Evolutionary conservation across 2,888 invertebrate genomes (phyloP), one percentile per base, ranked within the genome.

Genomic region (Ormyrus nitidulus): DNA sequence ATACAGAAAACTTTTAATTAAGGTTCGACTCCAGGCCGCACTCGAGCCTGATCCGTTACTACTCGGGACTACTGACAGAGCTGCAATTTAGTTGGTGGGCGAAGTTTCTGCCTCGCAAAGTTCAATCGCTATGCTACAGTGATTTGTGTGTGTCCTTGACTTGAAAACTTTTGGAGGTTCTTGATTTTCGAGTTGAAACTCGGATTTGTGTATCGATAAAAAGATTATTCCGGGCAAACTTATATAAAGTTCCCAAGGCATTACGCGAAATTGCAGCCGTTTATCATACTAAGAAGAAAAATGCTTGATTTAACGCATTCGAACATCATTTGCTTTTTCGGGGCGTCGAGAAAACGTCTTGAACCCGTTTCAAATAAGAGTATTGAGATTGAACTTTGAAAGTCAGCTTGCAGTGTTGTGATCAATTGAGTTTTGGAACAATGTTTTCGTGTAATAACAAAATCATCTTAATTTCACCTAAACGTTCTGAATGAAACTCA

Each of bases 71-170:
- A 77, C 72, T 53, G 65, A 54, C 65, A 66, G 65, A 77, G 65
- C 73, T 77, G 65, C 77, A 81, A 74, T 81, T 77, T 65, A 69
- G 51, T 70, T 74, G 19, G 48, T 81, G 66, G 54, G 51, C 81
- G 10, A 78, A 81, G 62, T 81, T 81, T 81, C 78, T 78, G 81
- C 81, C 78, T 81, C 78, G 78, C 56, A 78, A 78, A 75, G 73
- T 80, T 73, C 58, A 75, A 78, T 75, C 46, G 34, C 11, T 71
- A 51, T 5, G 54, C 65, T 65, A 19, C 54, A 10, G 3, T 66
- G 61, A 72, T 72, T 58, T 70, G 68, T 74, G 58, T 68, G 64
- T 64, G 58, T 81, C 70, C 68, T 77, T 59, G 65, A 65, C 70
- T 65, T 54, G 49, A 77, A 72, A 76, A 77, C 70, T 74, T 74